These are phyloP conservation scores for Sparidentex hasta DNA, from an alignment of 2,797 vertebrate species.

Conservation along the genomic window DNA sequence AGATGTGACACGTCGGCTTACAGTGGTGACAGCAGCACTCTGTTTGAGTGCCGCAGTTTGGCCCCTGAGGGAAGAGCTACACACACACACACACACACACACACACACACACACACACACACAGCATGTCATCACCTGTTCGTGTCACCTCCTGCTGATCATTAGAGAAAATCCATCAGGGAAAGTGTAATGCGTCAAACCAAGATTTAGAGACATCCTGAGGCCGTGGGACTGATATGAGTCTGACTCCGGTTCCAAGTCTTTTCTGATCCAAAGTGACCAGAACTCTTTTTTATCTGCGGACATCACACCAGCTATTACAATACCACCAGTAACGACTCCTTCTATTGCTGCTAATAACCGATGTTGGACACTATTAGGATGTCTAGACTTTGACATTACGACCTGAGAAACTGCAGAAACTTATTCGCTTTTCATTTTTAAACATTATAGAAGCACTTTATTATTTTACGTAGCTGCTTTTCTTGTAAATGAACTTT, in stretches of 20 bases:
- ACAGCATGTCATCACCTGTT: conserved; percentile 28
- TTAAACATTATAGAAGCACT: background rate
- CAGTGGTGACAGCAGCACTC: conserved; percentile 67
- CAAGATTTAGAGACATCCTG: conserved; percentile 46
- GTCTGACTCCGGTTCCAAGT: conserved; percentile 40
- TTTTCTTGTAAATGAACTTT: background rate
- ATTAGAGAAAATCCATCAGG: conserved; percentile 45
- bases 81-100: conserved; percentile 18
- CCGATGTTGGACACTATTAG: conserved; percentile 6
- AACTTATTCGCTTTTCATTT: background rate
- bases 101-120: conserved; percentile 17
- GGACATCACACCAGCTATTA: conserved; percentile 25
- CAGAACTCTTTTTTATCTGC: conserved; percentile 38
- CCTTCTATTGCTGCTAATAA: conserved; percentile 2
- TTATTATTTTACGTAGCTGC: background rate
- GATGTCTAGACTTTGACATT: conserved; percentile 20
- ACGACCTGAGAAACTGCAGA: background rate
- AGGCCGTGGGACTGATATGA: conserved; percentile 17
- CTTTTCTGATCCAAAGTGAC: conserved; percentile 54
- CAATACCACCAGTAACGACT: background rate
- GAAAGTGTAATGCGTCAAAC: conserved; percentile 35
- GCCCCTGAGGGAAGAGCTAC: conserved; percentile 37
- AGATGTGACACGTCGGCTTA: conserved; percentile 65
- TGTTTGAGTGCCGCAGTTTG: conserved; percentile 54
- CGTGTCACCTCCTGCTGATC: conserved; percentile 22